phyloP scores from a whole-genome alignment of 2,888 invertebrate species.

The Dorcus parallelipipedus region DNA sequence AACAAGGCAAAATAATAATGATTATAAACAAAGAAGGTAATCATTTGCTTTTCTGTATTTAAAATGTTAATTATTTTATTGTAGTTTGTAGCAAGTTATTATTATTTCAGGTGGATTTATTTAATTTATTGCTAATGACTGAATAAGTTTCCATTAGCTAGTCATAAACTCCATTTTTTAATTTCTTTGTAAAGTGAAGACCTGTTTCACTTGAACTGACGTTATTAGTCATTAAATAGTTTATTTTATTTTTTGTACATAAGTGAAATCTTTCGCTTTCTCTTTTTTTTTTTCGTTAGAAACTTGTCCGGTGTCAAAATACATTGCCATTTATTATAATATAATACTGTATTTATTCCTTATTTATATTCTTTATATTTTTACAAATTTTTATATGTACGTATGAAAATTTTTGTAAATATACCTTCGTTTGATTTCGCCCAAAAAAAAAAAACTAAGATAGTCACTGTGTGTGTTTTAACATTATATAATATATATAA shows the following conservation, averaged over 20 bases:
- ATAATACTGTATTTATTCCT: slow-evolving; percentile 13
- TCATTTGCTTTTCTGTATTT: too few relatives aligned
- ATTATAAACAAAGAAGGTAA: too few relatives aligned
- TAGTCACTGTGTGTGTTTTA: slow-evolving; percentile 1
- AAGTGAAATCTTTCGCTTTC: background rate
- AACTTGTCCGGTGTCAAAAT: slow-evolving; percentile 8
- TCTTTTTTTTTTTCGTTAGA: background rate
- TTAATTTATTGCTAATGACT: too few relatives aligned
- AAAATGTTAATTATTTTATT: too few relatives aligned
- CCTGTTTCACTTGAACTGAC: background rate
- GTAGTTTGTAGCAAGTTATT: too few relatives aligned
- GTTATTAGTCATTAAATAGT: background rate
- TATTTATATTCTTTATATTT: slow-evolving; percentile 13
- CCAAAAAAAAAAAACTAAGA: background rate
- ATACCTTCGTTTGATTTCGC: background rate
- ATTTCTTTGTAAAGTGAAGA: too few relatives aligned
- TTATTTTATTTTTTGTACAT: background rate
- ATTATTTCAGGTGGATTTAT: too few relatives aligned
- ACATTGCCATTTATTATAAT: slow-evolving; percentile 13
- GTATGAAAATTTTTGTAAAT: slow-evolving; percentile 12
- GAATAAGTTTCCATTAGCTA: too few relatives aligned
- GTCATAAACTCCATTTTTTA: background rate
- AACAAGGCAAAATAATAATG: too few relatives aligned
- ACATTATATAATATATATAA: slow-evolving; percentile 1
- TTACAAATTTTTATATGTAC: slow-evolving; percentile 5